Evolutionary conservation across 2,888 invertebrate genomes (phyloP), one percentile per base, ranked within the genome.

Genomic region (Temnothorax ravouxi): DNA sequence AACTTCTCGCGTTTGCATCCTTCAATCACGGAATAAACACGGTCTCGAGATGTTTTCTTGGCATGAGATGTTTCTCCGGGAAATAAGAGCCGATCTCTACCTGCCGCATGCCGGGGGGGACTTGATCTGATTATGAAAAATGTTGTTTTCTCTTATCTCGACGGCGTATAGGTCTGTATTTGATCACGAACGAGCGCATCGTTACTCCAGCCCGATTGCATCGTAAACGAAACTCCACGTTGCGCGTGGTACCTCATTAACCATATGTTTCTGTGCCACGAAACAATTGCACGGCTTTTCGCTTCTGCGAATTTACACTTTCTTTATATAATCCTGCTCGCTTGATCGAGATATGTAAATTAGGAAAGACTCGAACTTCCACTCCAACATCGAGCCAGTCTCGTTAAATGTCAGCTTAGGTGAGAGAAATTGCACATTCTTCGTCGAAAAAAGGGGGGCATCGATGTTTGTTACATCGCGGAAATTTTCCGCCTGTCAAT

Each of bases 301-400:
- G 69, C 71, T 80, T 61, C 21, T 69, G 69, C 25, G 59, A 67
- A 80, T 59, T 80, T 50, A 25, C 59, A 80, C 79, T 80, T 80
- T 80, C 71, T 47, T 38, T 50, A 38, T 15, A 21, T 64, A 18
- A 64, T 25, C 18, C 69, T 15, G 18, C 21, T 13, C 18, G 25
- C 25, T 67, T 50, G 18, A 69, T 44, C n/a, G 4, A n/a, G 29
- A 61, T 71, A 59, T 59, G 38, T 5, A 61, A 47, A 79, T 69
- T n/a, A 56, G 3, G 13, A 50, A 34, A 6, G 47, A 6, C 5
- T 25, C 29, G 13, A 15, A 62, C 6, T 38, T 15, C 6, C 21
- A 11, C 50, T 75, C 50, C 3, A 29, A 15, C 9, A 44, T 29
- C 38, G 15, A 76, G 15, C 21, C 9, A 41, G 13, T 29, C 41